Conservation (phyloP, 1,140 invertebrate genomes). For the Lanistes nyassanus region DNA sequence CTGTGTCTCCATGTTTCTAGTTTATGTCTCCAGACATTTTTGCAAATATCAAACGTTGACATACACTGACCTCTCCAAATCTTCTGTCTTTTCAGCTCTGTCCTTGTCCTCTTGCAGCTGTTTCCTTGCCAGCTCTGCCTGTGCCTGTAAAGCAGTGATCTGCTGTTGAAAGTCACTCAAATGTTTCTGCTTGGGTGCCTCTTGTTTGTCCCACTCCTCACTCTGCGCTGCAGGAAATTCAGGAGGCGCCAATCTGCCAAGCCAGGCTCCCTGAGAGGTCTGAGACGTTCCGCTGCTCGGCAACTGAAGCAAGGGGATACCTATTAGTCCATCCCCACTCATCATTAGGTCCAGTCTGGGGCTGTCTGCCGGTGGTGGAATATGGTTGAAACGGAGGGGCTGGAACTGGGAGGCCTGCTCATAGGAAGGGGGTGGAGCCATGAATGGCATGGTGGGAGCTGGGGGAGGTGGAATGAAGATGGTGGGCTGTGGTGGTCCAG, state of each 20-base stretch:
- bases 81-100: slow-evolving; percentile 3
- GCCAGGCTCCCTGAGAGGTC: slow-evolving; percentile 12
- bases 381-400: slow-evolving; percentile 15
- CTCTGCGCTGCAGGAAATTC: not conserved
- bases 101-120: slow-evolving; percentile 27
- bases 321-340: not conserved
- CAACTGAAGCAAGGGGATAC: slow-evolving; percentile 2
- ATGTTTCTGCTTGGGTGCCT: slow-evolving; percentile 40
- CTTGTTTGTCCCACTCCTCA: slow-evolving; percentile 25
- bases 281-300: not conserved
- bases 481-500: slow-evolving; percentile 4
- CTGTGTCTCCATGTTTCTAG: too few species aligned
- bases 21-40: not conserved
- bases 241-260: slow-evolving; percentile 19
- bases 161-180: slow-evolving; percentile 45
- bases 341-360: not conserved
- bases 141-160: slow-evolving; percentile 16
- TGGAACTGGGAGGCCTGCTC: not conserved
- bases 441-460: not conserved
- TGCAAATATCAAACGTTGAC: not conserved
- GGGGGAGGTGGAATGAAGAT: slow-evolving; percentile 4
- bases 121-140: slow-evolving; percentile 33
- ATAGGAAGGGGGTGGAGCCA: slow-evolving; percentile 9
- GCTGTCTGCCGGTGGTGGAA: slow-evolving; percentile 1
- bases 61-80: not conserved